Conservation (phyloP, 1,140 invertebrate species). For the Phymastichus coffea region DNA sequence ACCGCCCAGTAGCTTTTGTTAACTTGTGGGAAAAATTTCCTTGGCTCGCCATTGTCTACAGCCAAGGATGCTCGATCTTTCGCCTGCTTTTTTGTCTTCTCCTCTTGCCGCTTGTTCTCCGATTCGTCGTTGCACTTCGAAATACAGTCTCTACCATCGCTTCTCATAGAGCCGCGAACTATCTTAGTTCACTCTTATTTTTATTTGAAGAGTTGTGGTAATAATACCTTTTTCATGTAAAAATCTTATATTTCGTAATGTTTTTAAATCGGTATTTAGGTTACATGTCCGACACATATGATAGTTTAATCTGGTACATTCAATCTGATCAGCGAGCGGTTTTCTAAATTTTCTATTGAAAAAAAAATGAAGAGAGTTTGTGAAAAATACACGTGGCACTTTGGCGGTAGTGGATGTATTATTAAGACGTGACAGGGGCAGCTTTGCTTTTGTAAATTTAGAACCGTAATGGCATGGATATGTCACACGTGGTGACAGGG, state of each 20-base stretch:
- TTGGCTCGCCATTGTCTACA: not conserved
- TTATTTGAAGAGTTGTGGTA: too few relatives aligned
- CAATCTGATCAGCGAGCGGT: too few relatives aligned
- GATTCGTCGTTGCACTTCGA: not conserved
- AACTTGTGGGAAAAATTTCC: constrained; percentile 41
- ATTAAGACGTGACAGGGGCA: constrained; percentile 13
- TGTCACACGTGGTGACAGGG: constrained; percentile 39
- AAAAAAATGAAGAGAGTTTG: not conserved
- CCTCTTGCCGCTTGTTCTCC: not conserved
- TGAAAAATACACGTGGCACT: constrained; percentile 22
- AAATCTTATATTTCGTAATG: too few relatives aligned
- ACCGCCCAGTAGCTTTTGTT: too few relatives aligned
- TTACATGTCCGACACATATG: too few relatives aligned
- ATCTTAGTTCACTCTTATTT: too few relatives aligned
- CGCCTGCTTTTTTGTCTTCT: not conserved
- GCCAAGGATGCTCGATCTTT: not conserved
- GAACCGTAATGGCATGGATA: constrained; percentile 18
- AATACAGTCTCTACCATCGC: too few relatives aligned
- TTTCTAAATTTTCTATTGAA: too few relatives aligned
- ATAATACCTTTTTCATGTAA: too few relatives aligned
- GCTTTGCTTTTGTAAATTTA: constrained; percentile 18
- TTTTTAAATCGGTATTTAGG: too few relatives aligned
- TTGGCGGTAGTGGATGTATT: not conserved
- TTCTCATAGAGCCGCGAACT: too few relatives aligned
- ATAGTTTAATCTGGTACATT: too few relatives aligned